Base-by-base conservation (phyloP, 1,140 invertebrate genomes). In the Lasaia peninsularis region DNA sequence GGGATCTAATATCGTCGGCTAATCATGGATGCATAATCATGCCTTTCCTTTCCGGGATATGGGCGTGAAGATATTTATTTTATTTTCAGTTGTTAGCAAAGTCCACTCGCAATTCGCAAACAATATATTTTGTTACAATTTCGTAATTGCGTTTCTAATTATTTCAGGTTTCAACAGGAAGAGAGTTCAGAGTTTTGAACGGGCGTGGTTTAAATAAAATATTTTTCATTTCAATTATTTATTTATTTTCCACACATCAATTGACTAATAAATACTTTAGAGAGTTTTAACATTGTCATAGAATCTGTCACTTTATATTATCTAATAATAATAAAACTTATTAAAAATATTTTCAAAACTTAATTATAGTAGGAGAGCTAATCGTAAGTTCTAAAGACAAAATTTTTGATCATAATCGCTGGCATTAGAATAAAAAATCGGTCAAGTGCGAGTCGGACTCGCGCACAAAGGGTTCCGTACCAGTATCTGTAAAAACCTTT, bases 121-220 rank as follows among this genome's bases (percentile, higher is more conserved):
- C n/a, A n/a, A n/a, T n/a, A n/a, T n/a, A 0, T 28, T 28, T 28
- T 28, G 24, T 28, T 28, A 28, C 8, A 6, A 28, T 12, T 37
- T 9, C 16, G 12, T 8, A 40, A 10, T 9, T 40, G 16, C 16
- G 14, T 14, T 18, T 18, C 14, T 8, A 40, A 40, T 40, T 44
- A 44, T 44, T 44, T 44, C 40, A 44, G 40, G 40, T 44, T 44
- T 44, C 40, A 20, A 18, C 40, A 20, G 9, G 40, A 44, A 18
- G 40, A 44, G 14, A 44, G 40, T 44, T 16, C 40, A 8, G 40
- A 44, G 40, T 44, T 44, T 18, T 44, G 40, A 44, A 44, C 16
- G n/a, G 37, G 8, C 10, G 8, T 40, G 16, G 37, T 12, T 18
- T 40, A 9, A 40, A 40, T 44, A 44, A 44, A 44, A 44, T 44